Percentiles rank a stretch among this genome's conserved stretches.
Evolutionary conservation across 2,888 invertebrate species (phyloP).

Genomic region (Machimus rusticus): DNA sequence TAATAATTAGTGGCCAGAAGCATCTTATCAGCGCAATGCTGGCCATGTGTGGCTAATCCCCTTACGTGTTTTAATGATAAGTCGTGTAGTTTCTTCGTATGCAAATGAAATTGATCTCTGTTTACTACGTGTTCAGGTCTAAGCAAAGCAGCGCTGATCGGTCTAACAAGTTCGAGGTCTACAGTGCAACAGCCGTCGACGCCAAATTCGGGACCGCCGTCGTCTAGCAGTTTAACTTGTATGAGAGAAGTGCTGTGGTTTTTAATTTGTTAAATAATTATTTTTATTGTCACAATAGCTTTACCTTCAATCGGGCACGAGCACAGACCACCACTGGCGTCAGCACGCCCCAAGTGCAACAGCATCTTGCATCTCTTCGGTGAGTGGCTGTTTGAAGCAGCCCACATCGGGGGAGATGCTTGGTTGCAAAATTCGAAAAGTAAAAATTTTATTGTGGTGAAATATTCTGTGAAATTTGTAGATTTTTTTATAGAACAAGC

Average conservation of each 20-base stretch:
- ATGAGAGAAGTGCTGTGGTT: conserved; percentile 46
- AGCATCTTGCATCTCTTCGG: conserved; percentile 95
- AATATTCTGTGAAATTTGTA: not conserved
- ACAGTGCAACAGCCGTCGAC: conserved; percentile 72
- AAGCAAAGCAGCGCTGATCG: conserved; percentile 81
- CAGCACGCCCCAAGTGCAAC: conserved; percentile 88
- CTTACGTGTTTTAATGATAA: not conserved
- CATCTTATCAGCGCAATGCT: not conserved
- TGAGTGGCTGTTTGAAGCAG: conserved; percentile 96
- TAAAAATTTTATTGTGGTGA: conserved; percentile 52
- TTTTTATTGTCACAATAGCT: conserved; percentile 63
- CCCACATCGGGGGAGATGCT: conserved; percentile 83
- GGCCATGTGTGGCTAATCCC: conserved; percentile 30
- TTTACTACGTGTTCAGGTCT: conserved; percentile 68
- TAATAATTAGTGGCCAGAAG: conserved; percentile 3
- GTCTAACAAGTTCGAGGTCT: conserved; percentile 76
- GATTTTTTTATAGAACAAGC: conserved; percentile 57
- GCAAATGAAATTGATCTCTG: not conserved
- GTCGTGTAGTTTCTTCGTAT: not conserved
- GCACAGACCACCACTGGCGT: conserved; percentile 73
- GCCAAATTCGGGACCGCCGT: conserved; percentile 76
- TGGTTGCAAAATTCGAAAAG: conserved; percentile 68
- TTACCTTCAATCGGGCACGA: conserved; percentile 69
- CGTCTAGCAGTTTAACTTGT: conserved; percentile 73
- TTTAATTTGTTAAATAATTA: not conserved